Evolutionary conservation across 2,113 vertebrate species (phyloP).

Genomic region (Neomonachus schauinslandi): DNA sequence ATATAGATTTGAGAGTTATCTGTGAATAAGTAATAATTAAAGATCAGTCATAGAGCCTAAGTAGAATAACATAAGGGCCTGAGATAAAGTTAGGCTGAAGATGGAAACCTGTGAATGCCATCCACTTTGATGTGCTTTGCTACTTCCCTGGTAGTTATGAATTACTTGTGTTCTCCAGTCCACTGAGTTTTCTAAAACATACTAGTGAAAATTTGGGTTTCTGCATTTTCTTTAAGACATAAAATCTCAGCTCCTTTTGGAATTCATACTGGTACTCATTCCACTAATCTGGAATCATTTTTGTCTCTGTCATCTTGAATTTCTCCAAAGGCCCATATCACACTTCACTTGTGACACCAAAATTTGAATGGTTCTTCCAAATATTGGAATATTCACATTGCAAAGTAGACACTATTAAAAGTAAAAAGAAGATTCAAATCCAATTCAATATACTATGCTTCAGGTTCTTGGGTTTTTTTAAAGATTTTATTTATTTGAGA

Average conservation of each 20-base stretch:
- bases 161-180: background rate
- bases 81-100: background rate
- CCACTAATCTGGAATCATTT: background rate
- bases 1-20: background rate
- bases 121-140: background rate
- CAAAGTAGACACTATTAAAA: background rate
- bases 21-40: background rate
- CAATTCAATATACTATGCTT: background rate
- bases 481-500: background rate
- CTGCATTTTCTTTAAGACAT: background rate
- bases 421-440: background rate
- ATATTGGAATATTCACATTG: background rate
- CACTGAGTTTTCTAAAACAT: background rate
- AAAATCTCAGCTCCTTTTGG: background rate
- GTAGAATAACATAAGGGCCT: background rate
- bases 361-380: background rate
- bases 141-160: background rate
- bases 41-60: background rate
- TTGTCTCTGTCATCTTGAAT: background rate
- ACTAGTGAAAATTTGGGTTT: constrained; percentile 5
- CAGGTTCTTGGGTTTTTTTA: background rate
- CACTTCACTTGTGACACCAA: background rate
- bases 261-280: background rate
- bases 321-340: background rate
- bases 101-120: background rate